A percentile compares a stretch with the other conserved stretches of the same genome.
These are phyloP conservation scores for Dendrolimus punctatus DNA, from an alignment of 1,140 invertebrate species.

Conservation along the genomic window DNA sequence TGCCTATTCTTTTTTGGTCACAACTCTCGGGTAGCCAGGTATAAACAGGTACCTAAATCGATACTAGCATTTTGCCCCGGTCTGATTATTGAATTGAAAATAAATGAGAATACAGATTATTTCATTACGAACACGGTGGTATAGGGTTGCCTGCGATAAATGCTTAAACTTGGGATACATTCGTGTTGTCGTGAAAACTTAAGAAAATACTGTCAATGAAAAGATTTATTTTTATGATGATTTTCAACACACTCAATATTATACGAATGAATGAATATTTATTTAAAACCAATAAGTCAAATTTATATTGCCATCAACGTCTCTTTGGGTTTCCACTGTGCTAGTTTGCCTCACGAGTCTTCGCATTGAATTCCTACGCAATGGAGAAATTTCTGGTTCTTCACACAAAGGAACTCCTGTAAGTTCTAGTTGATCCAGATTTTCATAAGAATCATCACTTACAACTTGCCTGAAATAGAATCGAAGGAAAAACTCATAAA, in stretches of 20 bases:
- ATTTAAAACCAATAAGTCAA: slow-evolving; percentile 88
- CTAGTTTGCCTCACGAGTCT: slow-evolving; percentile 82
- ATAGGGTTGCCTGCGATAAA: too few species aligned
- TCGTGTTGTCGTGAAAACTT: too few species aligned
- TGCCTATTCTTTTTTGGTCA: too few species aligned
- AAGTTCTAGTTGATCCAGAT: slow-evolving; percentile 73
- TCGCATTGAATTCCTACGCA: slow-evolving; percentile 73
- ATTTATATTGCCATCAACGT: slow-evolving; percentile 83
- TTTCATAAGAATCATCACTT: slow-evolving; percentile 73
- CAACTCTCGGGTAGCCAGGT: too few species aligned
- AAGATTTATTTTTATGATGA: too few species aligned
- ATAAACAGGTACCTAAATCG: too few species aligned
- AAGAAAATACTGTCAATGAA: too few species aligned
- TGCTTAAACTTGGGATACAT: too few species aligned
- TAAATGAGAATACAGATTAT: too few species aligned
- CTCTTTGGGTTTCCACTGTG: slow-evolving; percentile 83
- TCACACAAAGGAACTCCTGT: slow-evolving; percentile 56
- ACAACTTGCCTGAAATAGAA: slow-evolving; percentile 38
- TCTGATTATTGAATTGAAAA: too few species aligned
- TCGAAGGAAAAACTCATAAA: background rate
- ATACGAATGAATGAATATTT: background rate
- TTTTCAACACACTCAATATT: background rate
- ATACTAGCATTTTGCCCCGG: too few species aligned
- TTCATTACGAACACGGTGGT: too few species aligned
- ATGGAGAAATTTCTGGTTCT: slow-evolving; percentile 45